Base-by-base conservation (phyloP, 2,797 vertebrate species). In the Sitta carolinensis region DNA sequence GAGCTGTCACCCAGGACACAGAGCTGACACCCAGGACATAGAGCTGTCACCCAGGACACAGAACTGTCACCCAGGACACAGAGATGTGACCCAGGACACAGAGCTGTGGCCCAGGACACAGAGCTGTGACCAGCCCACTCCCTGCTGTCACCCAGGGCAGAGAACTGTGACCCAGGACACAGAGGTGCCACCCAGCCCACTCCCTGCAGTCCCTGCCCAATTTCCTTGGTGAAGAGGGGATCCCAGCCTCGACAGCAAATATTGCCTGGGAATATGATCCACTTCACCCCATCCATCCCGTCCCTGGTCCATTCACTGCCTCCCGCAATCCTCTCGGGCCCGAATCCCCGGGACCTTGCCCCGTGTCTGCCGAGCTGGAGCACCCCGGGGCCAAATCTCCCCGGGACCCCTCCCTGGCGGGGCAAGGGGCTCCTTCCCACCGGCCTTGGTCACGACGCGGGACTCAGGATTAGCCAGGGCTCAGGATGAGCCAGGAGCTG, bases 391-490 rank as follows among this genome's bases (percentile, higher is more conserved):
- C 26, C 85, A 38, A 89, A 67, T 14, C 4, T n/a, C 5, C 26
- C 70, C 0, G 0, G 32, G 30, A 25, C 17, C 29, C 11, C 22
- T 57, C 64, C 42, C 48, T 19, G 2, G 0, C 0, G 3, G 36
- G 16, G 16, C 43, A 54, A 34, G 51, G 0, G 0, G 21, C 45
- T 69, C 74, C 52, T 34, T 48, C 30, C 9, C 1, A 0, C 26
- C 59, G 26, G 61, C 63, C 72, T 57, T 0, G 0, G 21, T 3
- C 64, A 36, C 26, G n/a, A 17, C 66, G 13, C 2, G 4, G 75
- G 82, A 43, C 3, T 12, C 0, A 1, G 68, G 78, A 59, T 3
- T 18, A 25, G 77, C 19, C 20, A 3, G 30, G 74, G 1, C 6
- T 38, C 21, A 3, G 55, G 57, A 27, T 5, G 47, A 19, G 59